Conservation (phyloP, 2,797 vertebrate species). For the Psittacula echo region DNA sequence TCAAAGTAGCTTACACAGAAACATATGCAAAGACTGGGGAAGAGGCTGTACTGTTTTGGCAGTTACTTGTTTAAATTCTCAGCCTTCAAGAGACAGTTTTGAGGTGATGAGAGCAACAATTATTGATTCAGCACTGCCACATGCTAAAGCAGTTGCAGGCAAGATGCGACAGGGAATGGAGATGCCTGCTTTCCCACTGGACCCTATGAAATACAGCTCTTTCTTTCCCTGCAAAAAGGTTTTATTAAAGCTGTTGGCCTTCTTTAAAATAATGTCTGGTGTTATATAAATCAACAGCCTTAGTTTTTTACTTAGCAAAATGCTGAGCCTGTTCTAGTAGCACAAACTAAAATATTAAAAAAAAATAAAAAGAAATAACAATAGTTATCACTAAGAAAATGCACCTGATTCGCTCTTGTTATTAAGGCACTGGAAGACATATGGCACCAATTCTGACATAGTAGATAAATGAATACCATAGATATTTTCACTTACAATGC, state of each 20-base stretch:
- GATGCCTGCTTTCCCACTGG: not conserved
- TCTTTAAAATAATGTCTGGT: constrained; percentile 22
- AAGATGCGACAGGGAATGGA: not conserved
- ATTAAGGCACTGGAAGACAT: not conserved
- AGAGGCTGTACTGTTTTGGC: not conserved
- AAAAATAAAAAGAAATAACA: not conserved
- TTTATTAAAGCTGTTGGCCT: constrained; percentile 64
- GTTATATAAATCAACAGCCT: constrained; percentile 31
- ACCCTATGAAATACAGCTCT: not conserved
- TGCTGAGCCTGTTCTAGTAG: not conserved
- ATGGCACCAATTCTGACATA: not conserved
- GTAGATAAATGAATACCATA: not conserved
- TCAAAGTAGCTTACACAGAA: not conserved
- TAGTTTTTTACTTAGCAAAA: not conserved
- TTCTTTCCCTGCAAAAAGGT: constrained; percentile 7
- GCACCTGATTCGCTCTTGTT: not conserved
- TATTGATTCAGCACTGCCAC: not conserved
- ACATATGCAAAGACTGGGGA: not conserved
- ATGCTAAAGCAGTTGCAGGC: not conserved
- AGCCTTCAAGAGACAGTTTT: not conserved
- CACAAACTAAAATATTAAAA: not conserved
- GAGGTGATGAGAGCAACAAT: not conserved
- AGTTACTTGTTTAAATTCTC: not conserved
- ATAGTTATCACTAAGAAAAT: not conserved
- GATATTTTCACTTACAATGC: not conserved